Conservation (phyloP, 2,888 invertebrate species). For the Eupithecia abbreviata region DNA sequence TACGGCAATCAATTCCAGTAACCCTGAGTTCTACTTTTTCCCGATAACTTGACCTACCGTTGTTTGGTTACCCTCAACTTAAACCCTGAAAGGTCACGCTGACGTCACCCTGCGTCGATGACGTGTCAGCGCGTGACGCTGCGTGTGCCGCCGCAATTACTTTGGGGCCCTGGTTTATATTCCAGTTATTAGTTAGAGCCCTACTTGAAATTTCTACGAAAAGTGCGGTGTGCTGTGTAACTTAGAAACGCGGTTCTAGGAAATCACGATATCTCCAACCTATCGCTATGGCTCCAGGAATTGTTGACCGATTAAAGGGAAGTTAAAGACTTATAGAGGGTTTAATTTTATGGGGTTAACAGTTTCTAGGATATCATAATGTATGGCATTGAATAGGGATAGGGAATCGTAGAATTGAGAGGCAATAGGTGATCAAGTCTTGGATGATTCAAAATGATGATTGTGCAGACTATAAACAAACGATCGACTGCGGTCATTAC, state of each 20-base stretch:
- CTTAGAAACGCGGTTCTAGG: not conserved
- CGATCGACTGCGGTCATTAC: not conserved
- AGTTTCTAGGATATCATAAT: not conserved
- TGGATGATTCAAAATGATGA: constrained; percentile 9
- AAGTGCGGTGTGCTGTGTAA: constrained; percentile 11
- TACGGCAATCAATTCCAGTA: not conserved
- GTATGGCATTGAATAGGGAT: not conserved
- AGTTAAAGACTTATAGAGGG: not conserved
- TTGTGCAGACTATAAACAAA: constrained; percentile 2
- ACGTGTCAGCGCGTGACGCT: constrained; percentile 51
- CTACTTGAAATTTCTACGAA: constrained; percentile 22
- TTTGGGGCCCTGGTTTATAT: constrained; percentile 19
- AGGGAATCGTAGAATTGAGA: not conserved
- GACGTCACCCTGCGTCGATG: constrained; percentile 60
- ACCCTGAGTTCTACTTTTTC: not conserved
- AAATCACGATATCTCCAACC: constrained; percentile 9
- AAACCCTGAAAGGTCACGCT: constrained; percentile 44
- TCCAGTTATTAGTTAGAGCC: constrained; percentile 19
- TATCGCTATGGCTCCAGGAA: not conserved
- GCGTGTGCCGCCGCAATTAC: constrained; percentile 46
- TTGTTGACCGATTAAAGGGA: not conserved
- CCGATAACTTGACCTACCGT: constrained; percentile 25
- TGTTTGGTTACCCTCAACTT: constrained; percentile 23
- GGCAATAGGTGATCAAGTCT: not conserved
- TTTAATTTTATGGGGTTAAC: not conserved